Evolutionary conservation across 2,888 invertebrate species (phyloP).

Genomic region (Carabus problematicus): DNA sequence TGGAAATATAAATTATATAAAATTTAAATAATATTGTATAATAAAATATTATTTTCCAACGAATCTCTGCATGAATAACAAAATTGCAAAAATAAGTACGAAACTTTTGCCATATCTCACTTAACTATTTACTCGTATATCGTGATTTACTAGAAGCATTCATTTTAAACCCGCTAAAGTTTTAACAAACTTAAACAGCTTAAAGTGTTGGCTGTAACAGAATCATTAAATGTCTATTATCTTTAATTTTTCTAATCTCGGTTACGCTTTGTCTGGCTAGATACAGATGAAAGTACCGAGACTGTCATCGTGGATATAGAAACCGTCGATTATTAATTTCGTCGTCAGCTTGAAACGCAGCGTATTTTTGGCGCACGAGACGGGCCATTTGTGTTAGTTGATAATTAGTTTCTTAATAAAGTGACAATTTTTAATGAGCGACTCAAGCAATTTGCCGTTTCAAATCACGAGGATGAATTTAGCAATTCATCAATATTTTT

Average conservation of each 20-base stretch:
- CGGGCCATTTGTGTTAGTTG: constrained; percentile 4
- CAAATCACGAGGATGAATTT: constrained; percentile 25
- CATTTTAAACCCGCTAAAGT: constrained; percentile 6
- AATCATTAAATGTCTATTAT: constrained; percentile 20
- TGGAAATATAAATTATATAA: too few species aligned
- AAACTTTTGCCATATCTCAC: too few species aligned
- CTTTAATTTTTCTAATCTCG: constrained; percentile 30
- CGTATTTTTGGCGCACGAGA: constrained; percentile 5
- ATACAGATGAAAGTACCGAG: constrained; percentile 1
- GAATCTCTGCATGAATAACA: too few species aligned
- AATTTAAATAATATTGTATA: too few species aligned
- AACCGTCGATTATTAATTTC: constrained; percentile 27
- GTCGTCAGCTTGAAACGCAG: constrained; percentile 31
- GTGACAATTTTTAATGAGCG: constrained; percentile 28
- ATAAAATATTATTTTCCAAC: too few species aligned
- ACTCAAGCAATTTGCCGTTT: constrained; percentile 20
- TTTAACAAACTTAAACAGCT: constrained; percentile 25
- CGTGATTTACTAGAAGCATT: too few species aligned
- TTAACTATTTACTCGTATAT: neutral
- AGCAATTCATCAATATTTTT: constrained; percentile 31
- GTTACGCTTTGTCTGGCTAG: constrained; percentile 17
- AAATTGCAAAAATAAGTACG: too few species aligned
- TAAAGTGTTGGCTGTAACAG: constrained; percentile 30
- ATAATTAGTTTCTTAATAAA: constrained; percentile 29
- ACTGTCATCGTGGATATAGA: constrained; percentile 19